Evolutionary conservation across 2,797 vertebrate species (phyloP).

Genomic region (Podarcis lilfordi): DNA sequence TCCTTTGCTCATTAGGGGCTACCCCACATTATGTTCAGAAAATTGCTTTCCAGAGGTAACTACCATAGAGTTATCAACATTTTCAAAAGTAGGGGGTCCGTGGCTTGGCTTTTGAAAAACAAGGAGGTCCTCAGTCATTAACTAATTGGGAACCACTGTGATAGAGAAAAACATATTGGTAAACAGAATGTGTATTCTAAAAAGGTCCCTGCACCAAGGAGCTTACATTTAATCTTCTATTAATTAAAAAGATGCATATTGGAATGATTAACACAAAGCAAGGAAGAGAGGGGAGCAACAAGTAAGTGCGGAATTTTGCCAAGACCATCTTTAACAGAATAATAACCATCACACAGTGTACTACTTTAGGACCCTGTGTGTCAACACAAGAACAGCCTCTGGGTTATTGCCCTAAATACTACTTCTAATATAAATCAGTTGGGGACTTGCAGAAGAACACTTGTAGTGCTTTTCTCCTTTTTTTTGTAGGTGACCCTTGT

Average conservation of each 20-base stretch:
- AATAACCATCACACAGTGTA: background rate
- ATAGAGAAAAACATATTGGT: too few species aligned
- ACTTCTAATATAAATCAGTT: slow-evolving; percentile 29
- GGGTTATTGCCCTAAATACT: background rate
- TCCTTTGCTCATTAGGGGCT: too few species aligned
- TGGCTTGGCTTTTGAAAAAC: too few species aligned
- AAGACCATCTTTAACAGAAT: slow-evolving; percentile 14
- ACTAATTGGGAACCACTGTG: too few species aligned
- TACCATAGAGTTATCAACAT: too few species aligned
- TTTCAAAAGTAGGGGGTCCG: too few species aligned
- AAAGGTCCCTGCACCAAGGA: background rate
- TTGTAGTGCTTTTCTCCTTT: background rate
- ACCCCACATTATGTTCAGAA: too few species aligned
- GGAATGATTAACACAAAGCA: slow-evolving; percentile 9
- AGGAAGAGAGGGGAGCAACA: background rate
- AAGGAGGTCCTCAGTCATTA: too few species aligned
- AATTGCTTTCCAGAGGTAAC: too few species aligned
- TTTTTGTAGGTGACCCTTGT: background rate
- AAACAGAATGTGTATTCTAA: background rate
- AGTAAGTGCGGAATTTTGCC: background rate
- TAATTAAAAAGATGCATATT: slow-evolving; percentile 15
- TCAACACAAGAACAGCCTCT: background rate
- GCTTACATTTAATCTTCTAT: background rate
- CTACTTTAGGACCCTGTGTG: slow-evolving; percentile 1
- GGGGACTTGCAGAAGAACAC: background rate